Percentiles rank a stretch among this genome's conserved stretches.
Conservation (phyloP, 2,888 invertebrate species). For the Hirtodrosophila duncani region DNA sequence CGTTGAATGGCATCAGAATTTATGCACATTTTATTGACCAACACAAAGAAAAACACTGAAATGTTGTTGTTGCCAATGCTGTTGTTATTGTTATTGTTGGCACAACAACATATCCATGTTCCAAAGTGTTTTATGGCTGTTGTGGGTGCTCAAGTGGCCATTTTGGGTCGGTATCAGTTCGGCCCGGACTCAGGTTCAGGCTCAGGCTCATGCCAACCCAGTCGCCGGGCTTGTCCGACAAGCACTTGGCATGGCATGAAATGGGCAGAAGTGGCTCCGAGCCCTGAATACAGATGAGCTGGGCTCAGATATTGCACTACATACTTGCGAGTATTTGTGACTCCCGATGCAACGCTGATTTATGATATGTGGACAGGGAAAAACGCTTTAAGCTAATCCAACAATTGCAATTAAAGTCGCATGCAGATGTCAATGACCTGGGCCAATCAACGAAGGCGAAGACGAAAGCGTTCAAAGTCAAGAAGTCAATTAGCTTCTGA, state of each 20-base stretch:
- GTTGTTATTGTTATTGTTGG: conserved; percentile 47
- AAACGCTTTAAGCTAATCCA: conserved; percentile 30
- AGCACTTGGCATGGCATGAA: conserved; percentile 56
- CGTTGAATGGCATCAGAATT: conserved; percentile 51
- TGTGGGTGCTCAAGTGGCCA: conserved; percentile 69
- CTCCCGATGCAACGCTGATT: conserved; percentile 43
- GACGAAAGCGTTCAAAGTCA: conserved; percentile 59
- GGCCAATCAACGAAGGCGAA: conserved; percentile 21
- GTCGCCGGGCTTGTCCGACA: conserved; percentile 58
- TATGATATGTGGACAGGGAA: conserved; percentile 25
- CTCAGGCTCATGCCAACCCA: conserved; percentile 18
- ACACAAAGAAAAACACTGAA: conserved; percentile 44
- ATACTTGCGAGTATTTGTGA: conserved; percentile 33
- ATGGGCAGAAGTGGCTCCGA: conserved; percentile 21
- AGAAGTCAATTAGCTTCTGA: conserved; percentile 62
- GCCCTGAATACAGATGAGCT: conserved; percentile 67
- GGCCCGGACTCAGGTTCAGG: conserved; percentile 2
- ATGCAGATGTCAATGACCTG: conserved; percentile 51
- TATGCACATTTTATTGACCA: conserved; percentile 72
- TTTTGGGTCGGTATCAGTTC: conserved; percentile 42
- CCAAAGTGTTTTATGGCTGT: conserved; percentile 71
- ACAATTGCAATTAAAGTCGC: conserved; percentile 25
- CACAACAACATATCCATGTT: conserved; percentile 65
- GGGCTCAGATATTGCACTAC: conserved; percentile 18
- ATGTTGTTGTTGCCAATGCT: conserved; percentile 19